These are phyloP conservation scores for Aulostomus chinensis DNA, from an alignment of 2,797 vertebrate genomes.

Conservation along the genomic window DNA sequence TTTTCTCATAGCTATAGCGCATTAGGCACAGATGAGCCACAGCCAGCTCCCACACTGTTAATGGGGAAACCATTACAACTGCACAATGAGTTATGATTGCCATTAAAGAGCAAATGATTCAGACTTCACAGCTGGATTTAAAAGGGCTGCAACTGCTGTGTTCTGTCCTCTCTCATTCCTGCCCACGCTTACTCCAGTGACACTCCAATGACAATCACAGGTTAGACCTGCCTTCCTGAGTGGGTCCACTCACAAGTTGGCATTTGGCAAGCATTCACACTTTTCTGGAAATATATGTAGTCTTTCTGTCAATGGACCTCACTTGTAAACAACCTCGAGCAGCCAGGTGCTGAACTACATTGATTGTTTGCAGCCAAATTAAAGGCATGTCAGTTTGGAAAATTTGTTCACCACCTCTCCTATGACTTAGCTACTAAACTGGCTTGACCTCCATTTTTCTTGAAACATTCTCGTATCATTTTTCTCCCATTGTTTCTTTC, in stretches of 20 bases:
- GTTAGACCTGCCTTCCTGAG: slow-evolving; percentile 12
- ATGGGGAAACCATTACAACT: slow-evolving; percentile 74
- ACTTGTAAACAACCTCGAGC: slow-evolving; percentile 14
- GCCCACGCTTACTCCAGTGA: slow-evolving; percentile 45
- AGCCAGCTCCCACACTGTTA: slow-evolving; percentile 74
- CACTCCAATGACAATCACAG: slow-evolving; percentile 35
- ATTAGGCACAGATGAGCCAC: slow-evolving; percentile 76
- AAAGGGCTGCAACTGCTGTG: slow-evolving; percentile 55
- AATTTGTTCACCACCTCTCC: neutral
- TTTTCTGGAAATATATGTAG: too few relatives aligned
- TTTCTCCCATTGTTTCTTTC: slow-evolving; percentile 13
- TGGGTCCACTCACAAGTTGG: slow-evolving; percentile 12
- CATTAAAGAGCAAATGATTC: slow-evolving; percentile 80
- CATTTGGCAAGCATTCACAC: slow-evolving; percentile 1
- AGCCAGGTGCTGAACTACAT: slow-evolving; percentile 6
- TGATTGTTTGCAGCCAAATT: slow-evolving; percentile 1
- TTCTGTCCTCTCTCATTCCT: slow-evolving; percentile 52
- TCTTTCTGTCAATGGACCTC: too few relatives aligned
- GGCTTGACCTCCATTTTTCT: slow-evolving; percentile 13
- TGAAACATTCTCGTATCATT: slow-evolving; percentile 1
- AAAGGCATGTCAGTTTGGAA: slow-evolving; percentile 4
- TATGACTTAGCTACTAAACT: slow-evolving; percentile 9
- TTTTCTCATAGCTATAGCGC: slow-evolving; percentile 72
- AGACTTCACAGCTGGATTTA: slow-evolving; percentile 75
- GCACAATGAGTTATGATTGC: slow-evolving; percentile 78